Evolutionary conservation across 2,888 invertebrate genomes (phyloP), one percentile per base, ranked within the genome.

Genomic region (Acrobasis repandana): DNA sequence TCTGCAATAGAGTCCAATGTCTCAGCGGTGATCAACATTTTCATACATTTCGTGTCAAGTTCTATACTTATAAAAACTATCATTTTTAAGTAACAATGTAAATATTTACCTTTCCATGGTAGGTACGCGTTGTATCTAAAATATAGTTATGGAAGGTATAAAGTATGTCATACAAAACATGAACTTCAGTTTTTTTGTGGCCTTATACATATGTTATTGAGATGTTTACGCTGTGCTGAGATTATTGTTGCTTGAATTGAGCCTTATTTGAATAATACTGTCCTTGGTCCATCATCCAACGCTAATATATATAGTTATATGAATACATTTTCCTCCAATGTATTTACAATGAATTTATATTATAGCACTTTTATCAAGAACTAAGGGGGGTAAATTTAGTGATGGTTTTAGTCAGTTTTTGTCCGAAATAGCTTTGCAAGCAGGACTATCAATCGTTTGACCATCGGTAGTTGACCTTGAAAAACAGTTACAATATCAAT

Each of bases 151-250:
- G 43, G 14, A 43, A 43, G 2, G 2, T 28, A 28, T 2, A 9
- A 50, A 50, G 51, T 60, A 51, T 48, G 63, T 64, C 28, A 65
- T 56, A 63, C 66, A 65, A 70, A 61, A 52, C 9, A 36, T 52
- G 69, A 69, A 74, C 69, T 68, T 28, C 2, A 28, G 61, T 70
- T 74, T 70, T n/a, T 69, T 72, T 71, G 76, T 76, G 76, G 78
- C 79, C 78, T 78, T 79, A 76, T 72, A 64, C n/a, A n/a, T 70
- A 67, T 72, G 70, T 77, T 75, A 74, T 67, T 66, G 16, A 36
- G 52, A 52, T 38, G 38, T 38, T 38, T 36, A 4, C 16, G 20
- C 15, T 54, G 16, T 54, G 14, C 9, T 54, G 36, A 54, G 38
- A 38, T 54, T 38, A 36, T 36, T 11, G 50, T 52, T 14, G 11